Conservation (phyloP, 2,797 vertebrate species). For the Avahi laniger region DNA sequence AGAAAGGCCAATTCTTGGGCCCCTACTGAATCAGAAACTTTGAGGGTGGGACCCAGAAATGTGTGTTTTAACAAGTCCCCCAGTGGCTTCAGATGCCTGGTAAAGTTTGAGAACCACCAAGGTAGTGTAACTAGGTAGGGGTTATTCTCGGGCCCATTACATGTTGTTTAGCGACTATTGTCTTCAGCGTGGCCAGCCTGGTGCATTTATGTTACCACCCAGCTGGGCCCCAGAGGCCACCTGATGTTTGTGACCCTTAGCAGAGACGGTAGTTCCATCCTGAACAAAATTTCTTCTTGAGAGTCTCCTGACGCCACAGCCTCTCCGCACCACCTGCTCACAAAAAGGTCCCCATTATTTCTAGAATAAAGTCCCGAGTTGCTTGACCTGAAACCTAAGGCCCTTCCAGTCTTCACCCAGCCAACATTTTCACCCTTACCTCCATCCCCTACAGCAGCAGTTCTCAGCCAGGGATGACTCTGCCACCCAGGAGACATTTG, state of each 20-base stretch:
- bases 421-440: not conserved
- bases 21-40: not conserved
- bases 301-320: not conserved
- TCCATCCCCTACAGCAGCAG: not conserved
- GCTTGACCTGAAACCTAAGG: not conserved
- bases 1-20: not conserved
- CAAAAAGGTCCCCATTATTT: not conserved
- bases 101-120: not conserved
- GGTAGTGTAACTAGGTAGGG: not conserved
- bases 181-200: not conserved
- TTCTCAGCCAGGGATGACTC: not conserved
- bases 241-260: not conserved
- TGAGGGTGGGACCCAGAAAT: not conserved
- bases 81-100: not conserved
- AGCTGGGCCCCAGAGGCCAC: not conserved
- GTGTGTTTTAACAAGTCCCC: not conserved
- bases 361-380: not conserved
- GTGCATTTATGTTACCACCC: not conserved
- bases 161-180: not conserved
- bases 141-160: not conserved
- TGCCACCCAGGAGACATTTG: not conserved
- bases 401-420: not conserved
- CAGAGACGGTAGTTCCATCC: not conserved
- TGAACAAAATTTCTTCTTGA: not conserved
- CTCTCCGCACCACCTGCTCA: not conserved